Conservation (phyloP, 2,113 vertebrate genomes). For the Gadus macrocephalus region DNA sequence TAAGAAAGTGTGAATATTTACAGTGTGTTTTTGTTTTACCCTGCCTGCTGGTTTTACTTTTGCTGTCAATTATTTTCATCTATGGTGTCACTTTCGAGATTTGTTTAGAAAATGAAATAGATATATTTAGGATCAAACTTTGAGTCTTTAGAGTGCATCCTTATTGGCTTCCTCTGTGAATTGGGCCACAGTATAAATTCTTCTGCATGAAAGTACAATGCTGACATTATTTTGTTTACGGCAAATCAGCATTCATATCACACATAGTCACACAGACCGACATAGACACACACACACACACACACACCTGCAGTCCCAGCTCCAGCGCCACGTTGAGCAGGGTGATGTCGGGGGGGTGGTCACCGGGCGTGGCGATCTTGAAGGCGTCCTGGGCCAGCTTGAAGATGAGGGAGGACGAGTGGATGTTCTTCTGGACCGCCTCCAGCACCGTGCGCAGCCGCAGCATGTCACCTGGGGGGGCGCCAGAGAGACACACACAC, state of each 20-base stretch:
- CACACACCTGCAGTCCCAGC: conserved; percentile 86
- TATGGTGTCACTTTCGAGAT: too few species aligned
- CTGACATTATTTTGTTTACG: background rate
- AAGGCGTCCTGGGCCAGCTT: conserved; percentile 98
- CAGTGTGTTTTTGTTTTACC: conserved; percentile 7
- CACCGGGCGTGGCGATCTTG: conserved; percentile 93
- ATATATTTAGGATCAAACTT: too few species aligned
- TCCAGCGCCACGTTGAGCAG: conserved; percentile 95
- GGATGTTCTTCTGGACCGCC: conserved; percentile 98
- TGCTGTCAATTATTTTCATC: too few species aligned
- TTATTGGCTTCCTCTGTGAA: too few species aligned
- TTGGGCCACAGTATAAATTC: too few species aligned
- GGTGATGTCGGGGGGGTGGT: conserved; percentile 89
- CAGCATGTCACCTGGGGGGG: conserved; percentile 85
- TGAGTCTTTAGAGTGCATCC: too few species aligned
- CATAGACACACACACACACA: conserved; percentile 8
- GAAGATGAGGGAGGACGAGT: conserved; percentile 97
- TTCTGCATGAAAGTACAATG: too few species aligned
- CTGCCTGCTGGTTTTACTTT: background rate
- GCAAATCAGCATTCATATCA: background rate
- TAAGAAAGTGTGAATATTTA: too few species aligned
- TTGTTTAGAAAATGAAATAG: too few species aligned
- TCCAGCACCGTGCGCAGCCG: conserved; percentile 92
- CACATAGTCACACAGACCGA: background rate
- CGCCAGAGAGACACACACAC: conserved; percentile 5